Evolutionary conservation across 2,888 invertebrate species (phyloP).

Genomic region (Drosophila sordidula): DNA sequence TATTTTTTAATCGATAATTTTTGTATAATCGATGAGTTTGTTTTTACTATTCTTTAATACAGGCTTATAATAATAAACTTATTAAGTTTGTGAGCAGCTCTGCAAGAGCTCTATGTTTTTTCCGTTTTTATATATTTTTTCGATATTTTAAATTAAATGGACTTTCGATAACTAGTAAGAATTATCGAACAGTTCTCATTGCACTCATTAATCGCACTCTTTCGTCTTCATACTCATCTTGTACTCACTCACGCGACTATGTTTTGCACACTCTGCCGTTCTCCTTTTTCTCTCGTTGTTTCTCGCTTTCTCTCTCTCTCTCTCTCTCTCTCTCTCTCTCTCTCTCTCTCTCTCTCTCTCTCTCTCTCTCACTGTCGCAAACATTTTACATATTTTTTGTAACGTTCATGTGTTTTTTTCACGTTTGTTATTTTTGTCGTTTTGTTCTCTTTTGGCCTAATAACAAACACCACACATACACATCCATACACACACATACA

Average conservation of each 20-base stretch:
- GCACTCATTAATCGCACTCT: not conserved
- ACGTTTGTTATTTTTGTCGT: conserved; percentile 41
- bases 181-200: conserved; percentile 1
- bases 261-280: not conserved
- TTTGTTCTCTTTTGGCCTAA: conserved; percentile 26
- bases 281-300: not conserved
- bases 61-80: too few relatives aligned
- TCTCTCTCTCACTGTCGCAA: conserved; percentile 11
- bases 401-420: conserved; percentile 32
- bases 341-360: not conserved
- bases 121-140: not conserved
- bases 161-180: not conserved
- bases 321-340: conserved; percentile 1
- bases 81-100: too few relatives aligned
- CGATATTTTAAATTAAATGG: not conserved
- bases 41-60: too few relatives aligned
- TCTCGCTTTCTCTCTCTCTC: not conserved
- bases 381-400: conserved; percentile 18
- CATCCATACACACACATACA: conserved; percentile 15
- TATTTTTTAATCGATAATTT: not conserved
- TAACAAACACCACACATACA: conserved; percentile 28
- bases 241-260: not conserved
- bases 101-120: too few relatives aligned
- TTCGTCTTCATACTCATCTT: not conserved
- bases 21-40: not conserved